Conservation (phyloP, 2,888 invertebrate genomes). For the Frankliniella intonsa region DNA sequence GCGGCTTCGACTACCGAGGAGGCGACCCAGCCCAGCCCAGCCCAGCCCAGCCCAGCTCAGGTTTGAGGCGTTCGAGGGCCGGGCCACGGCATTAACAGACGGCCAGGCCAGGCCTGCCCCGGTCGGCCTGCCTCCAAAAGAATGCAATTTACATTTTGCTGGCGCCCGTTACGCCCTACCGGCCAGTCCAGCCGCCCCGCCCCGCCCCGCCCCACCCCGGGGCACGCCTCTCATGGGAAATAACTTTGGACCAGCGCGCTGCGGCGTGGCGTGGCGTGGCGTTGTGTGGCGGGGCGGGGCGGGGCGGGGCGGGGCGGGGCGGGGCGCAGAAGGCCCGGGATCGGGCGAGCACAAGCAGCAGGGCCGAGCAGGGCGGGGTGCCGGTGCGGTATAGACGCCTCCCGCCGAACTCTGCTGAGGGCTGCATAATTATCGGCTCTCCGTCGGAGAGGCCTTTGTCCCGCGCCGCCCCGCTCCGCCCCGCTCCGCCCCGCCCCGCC, state of each 20-base stretch:
- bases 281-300: not conserved
- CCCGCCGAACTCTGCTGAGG: no score
- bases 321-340: not conserved
- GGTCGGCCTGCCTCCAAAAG: not conserved
- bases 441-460: no score
- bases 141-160: constrained; percentile 21
- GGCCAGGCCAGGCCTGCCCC: not conserved
- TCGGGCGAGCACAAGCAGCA: not conserved
- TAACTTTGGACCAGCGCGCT: constrained; percentile 14
- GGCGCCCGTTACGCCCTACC: not conserved
- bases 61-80: not conserved
- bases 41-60: not conserved
- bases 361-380: no score
- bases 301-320: not conserved
- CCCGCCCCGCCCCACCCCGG: not conserved
- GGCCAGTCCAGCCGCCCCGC: not conserved
- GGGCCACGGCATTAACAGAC: not conserved
- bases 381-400: no score
- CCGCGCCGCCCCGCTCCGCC: not conserved
- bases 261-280: not conserved
- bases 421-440: not conserved
- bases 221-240: not conserved
- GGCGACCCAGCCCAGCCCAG: no score
- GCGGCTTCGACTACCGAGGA: no score
- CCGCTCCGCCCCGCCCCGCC: not conserved